phyloP scores from a whole-genome alignment of 2,888 invertebrate genomes.

The Fissipunctia ypsillon region DNA sequence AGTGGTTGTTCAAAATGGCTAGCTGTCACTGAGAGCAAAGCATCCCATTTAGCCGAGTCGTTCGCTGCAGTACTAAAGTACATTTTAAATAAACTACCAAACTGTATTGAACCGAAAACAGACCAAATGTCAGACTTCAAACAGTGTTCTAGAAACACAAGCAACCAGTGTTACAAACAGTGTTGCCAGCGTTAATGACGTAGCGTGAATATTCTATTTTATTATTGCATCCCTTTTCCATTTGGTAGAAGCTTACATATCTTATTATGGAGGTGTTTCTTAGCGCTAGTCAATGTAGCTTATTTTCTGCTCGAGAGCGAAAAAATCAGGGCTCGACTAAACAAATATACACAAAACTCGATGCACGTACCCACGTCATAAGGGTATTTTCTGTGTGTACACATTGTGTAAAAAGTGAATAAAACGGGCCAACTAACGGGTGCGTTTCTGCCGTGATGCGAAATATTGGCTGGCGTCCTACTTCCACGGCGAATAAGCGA shows the following conservation, averaged over 20 bases:
- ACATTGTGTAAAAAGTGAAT: conserved; percentile 71
- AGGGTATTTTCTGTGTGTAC: conserved; percentile 64
- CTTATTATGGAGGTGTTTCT: conserved; percentile 61
- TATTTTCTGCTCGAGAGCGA: conserved; percentile 50
- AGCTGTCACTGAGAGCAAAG: conserved; percentile 54
- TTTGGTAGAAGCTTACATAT: conserved; percentile 57
- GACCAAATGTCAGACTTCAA: conserved; percentile 27
- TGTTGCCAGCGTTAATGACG: conserved; percentile 47
- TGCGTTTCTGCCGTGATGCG: conserved; percentile 63
- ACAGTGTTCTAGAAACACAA: conserved; percentile 17
- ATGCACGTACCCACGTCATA: conserved; percentile 65
- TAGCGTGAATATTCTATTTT: conserved; percentile 53
- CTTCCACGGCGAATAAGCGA: conserved; percentile 47
- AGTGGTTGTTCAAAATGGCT: conserved; percentile 64
- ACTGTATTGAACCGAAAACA: conserved; percentile 43
- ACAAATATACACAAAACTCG: conserved; percentile 62
- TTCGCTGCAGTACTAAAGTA: conserved; percentile 40
- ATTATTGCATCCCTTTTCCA: conserved; percentile 58
- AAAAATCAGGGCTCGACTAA: conserved; percentile 54
- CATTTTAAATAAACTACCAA: conserved; percentile 48
- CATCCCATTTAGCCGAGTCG: conserved; percentile 50
- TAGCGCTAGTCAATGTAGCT: conserved; percentile 52
- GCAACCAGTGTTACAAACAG: conserved; percentile 20
- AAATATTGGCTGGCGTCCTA: conserved; percentile 64
- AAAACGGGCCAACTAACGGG: conserved; percentile 66